A percentile compares a stretch with the other conserved stretches of the same genome.
phyloP scores from a whole-genome alignment of 2,113 vertebrate genomes.

The Telmatochromis bifrenatus region DNA sequence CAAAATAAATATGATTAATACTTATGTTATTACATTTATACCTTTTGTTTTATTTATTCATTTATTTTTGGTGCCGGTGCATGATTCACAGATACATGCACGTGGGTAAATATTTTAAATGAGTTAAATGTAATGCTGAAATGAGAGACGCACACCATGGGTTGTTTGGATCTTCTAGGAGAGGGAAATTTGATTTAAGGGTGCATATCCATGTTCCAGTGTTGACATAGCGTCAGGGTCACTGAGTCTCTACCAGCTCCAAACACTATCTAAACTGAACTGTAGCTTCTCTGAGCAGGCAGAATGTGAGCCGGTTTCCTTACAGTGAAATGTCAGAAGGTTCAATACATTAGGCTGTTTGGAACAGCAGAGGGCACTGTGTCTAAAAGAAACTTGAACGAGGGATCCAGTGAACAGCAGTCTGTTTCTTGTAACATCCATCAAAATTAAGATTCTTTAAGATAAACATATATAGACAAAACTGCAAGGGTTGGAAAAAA shows the following conservation, averaged over 20 bases:
- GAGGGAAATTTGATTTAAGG: neutral
- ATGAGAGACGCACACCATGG: neutral
- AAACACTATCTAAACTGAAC: neutral
- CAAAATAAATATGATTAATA: neutral
- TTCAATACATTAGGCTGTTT: neutral
- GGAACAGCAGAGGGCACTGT: conserved; percentile 37
- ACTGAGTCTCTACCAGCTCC: neutral
- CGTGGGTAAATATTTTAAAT: neutral
- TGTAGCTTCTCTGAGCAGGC: neutral
- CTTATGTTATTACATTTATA: neutral
- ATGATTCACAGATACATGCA: neutral
- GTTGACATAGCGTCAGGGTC: neutral
- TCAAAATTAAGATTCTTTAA: neutral
- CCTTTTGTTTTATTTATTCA: neutral
- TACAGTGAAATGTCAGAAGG: neutral
- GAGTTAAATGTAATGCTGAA: neutral
- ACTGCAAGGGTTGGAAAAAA: neutral
- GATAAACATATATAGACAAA: neutral
- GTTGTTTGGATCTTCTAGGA: neutral
- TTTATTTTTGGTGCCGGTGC: neutral
- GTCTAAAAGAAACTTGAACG: neutral
- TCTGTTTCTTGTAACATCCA: neutral
- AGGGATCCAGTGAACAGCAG: neutral
- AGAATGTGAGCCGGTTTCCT: neutral
- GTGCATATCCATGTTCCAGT: neutral